phyloP scores from a whole-genome alignment of 1,140 invertebrate species.

The Trachelipus rathkii region DNA sequence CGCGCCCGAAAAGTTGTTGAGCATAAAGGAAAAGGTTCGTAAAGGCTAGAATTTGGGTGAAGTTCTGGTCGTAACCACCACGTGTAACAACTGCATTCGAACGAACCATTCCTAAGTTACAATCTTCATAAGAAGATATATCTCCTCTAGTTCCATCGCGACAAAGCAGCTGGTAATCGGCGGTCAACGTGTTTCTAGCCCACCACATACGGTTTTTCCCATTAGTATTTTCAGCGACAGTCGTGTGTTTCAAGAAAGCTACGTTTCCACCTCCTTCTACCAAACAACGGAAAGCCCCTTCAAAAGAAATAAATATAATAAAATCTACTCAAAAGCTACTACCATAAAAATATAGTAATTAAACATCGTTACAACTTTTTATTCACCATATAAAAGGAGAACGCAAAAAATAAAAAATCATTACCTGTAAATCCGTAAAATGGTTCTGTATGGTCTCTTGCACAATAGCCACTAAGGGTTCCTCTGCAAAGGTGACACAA shows the following conservation, averaged over 20 bases:
- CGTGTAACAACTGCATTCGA: conserved; percentile 86
- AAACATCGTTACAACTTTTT: neutral
- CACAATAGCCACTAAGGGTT: conserved; percentile 72
- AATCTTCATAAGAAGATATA: conserved; percentile 71
- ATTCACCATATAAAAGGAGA: neutral
- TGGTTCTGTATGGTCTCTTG: conserved; percentile 77
- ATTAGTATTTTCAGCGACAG: conserved; percentile 83
- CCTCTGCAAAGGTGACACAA: conserved; percentile 93
- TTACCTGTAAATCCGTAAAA: conserved; percentile 78
- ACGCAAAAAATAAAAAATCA: neutral
- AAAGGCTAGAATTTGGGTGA: conserved; percentile 73
- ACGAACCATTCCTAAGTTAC: conserved; percentile 86
- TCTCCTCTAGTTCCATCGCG: conserved; percentile 70
- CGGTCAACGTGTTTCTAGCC: conserved; percentile 83
- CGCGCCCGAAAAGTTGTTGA: conserved; percentile 82
- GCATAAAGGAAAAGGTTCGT: conserved; percentile 85
- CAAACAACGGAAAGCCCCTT: conserved; percentile 81
- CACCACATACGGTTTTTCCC: conserved; percentile 84
- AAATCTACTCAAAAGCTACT: too few relatives aligned
- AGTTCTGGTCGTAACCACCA: conserved; percentile 67
- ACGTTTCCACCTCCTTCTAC: conserved; percentile 92
- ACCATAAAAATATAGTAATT: too few relatives aligned
- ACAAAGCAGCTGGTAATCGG: conserved; percentile 91
- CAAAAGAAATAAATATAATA: neutral
- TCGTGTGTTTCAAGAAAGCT: conserved; percentile 85